phyloP scores from a whole-genome alignment of 2,797 vertebrate genomes.

The Mormyrus proboscirostris region DNA sequence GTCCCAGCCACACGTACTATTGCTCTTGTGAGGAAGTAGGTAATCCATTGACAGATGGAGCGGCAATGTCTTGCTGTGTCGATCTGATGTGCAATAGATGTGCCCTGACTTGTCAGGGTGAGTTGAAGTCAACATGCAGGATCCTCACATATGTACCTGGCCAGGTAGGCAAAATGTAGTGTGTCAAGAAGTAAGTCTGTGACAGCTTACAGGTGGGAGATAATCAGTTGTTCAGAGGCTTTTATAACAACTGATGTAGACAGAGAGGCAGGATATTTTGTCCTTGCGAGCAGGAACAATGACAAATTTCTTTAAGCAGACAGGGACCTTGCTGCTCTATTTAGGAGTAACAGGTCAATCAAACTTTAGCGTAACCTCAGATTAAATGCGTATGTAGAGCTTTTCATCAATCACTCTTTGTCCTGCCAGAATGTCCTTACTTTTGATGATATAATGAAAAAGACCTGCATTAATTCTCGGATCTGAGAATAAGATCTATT shows the following conservation, averaged over 20 bases:
- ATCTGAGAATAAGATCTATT: not conserved
- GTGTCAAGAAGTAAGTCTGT: not conserved
- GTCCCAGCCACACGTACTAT: not conserved
- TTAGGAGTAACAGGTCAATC: not conserved
- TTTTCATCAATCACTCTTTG: not conserved
- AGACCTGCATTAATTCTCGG: not conserved
- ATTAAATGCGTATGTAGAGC: not conserved
- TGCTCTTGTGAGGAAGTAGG: not conserved
- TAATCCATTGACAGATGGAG: not conserved
- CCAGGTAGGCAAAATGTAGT: not conserved
- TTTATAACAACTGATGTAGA: not conserved
- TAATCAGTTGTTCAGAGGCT: not conserved
- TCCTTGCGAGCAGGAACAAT: not conserved
- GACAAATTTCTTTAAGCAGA: slow-evolving; percentile 1
- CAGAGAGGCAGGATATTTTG: not conserved
- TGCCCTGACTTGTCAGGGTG: not conserved
- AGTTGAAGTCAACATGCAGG: not conserved
- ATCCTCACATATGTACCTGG: not conserved
- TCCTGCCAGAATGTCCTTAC: not conserved
- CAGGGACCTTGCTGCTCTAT: not conserved
- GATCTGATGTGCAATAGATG: not conserved
- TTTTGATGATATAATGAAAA: not conserved
- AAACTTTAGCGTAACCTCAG: not conserved
- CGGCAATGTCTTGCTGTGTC: not conserved
- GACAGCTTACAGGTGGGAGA: not conserved